Evolutionary conservation across 2,888 invertebrate genomes (phyloP), one percentile per base, ranked within the genome.

Genomic region (Harpagoxenus sublaevis): DNA sequence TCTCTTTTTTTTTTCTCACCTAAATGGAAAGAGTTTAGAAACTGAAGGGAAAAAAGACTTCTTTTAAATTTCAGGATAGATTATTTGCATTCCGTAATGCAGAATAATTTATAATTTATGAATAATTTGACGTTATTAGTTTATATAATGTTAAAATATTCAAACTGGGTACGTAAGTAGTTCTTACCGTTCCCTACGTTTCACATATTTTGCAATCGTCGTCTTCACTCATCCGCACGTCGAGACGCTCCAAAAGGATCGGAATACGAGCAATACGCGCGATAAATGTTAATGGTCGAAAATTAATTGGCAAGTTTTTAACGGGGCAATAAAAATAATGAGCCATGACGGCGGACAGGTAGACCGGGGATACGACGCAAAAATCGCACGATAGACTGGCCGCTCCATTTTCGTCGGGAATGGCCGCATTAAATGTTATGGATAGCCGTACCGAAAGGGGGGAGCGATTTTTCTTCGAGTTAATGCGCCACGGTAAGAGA

Each of bases 291-390:
- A 66, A 77, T 53, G 45, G 39, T 28, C n/a, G 48, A 77, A 81
- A 81, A 81, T 71, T 83, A 74, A 83, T 65, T 77, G 83, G 57
- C 60, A 77, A 68, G 74, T 77, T 83, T 83, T 83, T 68, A 83
- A 77, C 66, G 66, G 65, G 66, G 51, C 12, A 45, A 83, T 83
- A 66, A 83, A 77, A 83, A 77, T 83, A 83, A 83, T 77, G 74
- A 66, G 39, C 66, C 83, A 48, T 83, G 60, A 48, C 74, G 65
- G 18, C 28, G 35, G 51, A 48, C 66, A 66, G 57, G 66, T 39
- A 81, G 79, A 9, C 23, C 45, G 39, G 15, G 18, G 70, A 42
- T 55, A 57, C 31, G 48, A 60, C 35, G 79, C 71, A 71, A 70
- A 60, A 81, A 71, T 81, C 60, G 71, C 71, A 12, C 48, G 60